Conservation (phyloP, 2,888 invertebrate species). For the Cheilosia vulpina region DNA sequence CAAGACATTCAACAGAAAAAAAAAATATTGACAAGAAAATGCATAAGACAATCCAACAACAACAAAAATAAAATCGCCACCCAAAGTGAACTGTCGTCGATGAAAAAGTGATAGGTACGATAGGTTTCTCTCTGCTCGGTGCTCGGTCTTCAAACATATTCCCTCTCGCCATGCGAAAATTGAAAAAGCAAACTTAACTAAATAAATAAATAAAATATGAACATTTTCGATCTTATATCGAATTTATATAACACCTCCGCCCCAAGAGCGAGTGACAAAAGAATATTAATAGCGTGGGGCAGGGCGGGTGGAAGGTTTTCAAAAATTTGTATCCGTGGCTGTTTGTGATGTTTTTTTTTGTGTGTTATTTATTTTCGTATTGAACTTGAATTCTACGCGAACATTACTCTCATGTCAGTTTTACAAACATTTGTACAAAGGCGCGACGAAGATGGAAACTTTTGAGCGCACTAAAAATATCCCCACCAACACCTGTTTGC, state of each 20-base stretch:
- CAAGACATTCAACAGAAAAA: constrained; percentile 7
- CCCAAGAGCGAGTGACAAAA: constrained; percentile 11
- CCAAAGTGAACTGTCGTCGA: constrained; percentile 13
- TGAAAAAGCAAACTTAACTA: constrained; percentile 1
- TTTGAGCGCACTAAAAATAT: constrained; percentile 26
- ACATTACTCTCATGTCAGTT: constrained; percentile 46
- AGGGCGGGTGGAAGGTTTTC: background rate
- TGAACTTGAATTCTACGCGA: constrained; percentile 61
- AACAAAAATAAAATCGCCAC: background rate
- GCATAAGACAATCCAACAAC: constrained; percentile 13
- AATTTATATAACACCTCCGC: constrained; percentile 46
- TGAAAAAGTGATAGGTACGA: too few species aligned
- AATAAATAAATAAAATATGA: constrained; percentile 24
- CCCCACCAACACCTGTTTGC: constrained; percentile 49
- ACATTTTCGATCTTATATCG: constrained; percentile 18
- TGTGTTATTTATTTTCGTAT: constrained; percentile 36
- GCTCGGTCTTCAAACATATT: constrained; percentile 21
- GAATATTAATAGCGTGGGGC: constrained; percentile 26
- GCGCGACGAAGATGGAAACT: background rate
- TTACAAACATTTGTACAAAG: constrained; percentile 9
- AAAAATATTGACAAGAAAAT: constrained; percentile 16
- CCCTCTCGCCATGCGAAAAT: constrained; percentile 40
- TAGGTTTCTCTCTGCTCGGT: background rate
- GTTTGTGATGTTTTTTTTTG: constrained; percentile 16
- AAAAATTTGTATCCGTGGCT: constrained; percentile 9